Conservation (phyloP, 53 echinoderm and acorn worm species). For the Patiria pectinifera region DNA sequence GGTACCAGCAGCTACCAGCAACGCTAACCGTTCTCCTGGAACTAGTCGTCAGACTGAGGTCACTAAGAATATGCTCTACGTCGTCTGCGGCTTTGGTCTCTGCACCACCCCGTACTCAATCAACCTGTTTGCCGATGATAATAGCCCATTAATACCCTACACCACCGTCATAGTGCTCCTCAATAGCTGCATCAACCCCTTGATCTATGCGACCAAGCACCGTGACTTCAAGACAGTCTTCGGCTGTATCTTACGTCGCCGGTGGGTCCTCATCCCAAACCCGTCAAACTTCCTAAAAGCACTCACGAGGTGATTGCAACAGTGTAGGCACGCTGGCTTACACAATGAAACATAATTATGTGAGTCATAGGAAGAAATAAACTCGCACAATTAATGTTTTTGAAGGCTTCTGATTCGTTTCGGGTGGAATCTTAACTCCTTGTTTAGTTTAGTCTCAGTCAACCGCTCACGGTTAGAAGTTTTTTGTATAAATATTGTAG, state of each 20-base stretch:
- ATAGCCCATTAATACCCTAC: slow-evolving; percentile 60
- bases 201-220: slow-evolving; percentile 80
- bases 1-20: slow-evolving; percentile 59
- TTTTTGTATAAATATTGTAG: too few relatives aligned
- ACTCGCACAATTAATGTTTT: too few relatives aligned
- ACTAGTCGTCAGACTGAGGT: slow-evolving; percentile 63
- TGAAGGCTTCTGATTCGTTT: too few relatives aligned
- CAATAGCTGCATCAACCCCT: slow-evolving; percentile 77
- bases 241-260: slow-evolving; percentile 65
- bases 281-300: slow-evolving; percentile 63
- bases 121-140: slow-evolving; percentile 55
- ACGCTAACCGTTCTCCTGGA: not conserved
- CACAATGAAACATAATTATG: not conserved
- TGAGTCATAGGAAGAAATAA: too few relatives aligned
- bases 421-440: too few relatives aligned
- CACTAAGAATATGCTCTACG: slow-evolving; percentile 79
- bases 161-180: slow-evolving; percentile 74
- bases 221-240: slow-evolving; percentile 82
- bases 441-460: too few relatives aligned
- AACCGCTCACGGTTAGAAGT: too few relatives aligned
- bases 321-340: not conserved
- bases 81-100: slow-evolving; percentile 67
- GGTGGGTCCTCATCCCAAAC: slow-evolving; percentile 69
- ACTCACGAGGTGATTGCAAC: slow-evolving; percentile 1
- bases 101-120: slow-evolving; percentile 76